These are phyloP conservation scores for Glaucomys volans DNA, from an alignment of 2,113 vertebrate genomes.

Conservation along the genomic window DNA sequence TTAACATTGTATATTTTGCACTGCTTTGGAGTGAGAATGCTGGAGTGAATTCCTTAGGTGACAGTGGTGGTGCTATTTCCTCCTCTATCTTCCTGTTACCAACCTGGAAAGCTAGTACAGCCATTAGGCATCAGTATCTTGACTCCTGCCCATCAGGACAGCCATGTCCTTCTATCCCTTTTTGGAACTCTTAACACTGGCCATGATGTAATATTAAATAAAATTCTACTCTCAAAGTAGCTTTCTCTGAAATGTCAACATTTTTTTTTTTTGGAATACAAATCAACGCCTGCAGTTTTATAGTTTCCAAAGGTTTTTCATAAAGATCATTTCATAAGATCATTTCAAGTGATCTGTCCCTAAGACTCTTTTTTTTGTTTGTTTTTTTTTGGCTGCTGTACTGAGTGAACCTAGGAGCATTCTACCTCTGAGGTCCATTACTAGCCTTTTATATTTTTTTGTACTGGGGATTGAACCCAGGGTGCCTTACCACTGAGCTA, in stretches of 20 bases:
- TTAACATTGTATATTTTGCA: not conserved
- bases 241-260: constrained; percentile 2
- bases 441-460: not conserved
- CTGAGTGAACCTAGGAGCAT: too few species aligned
- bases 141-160: not conserved
- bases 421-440: too few species aligned
- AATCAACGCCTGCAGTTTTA: constrained; percentile 1
- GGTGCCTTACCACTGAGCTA: not conserved
- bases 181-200: constrained; percentile 32
- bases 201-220: not conserved
- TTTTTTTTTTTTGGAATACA: constrained; percentile 49
- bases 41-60: not conserved
- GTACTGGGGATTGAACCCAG: not conserved
- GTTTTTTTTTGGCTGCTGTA: not conserved
- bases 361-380: not conserved
- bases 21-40: constrained; percentile 2
- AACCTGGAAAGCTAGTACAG: not conserved
- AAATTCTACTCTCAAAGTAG: not conserved
- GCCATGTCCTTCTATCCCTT: not conserved
- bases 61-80: not conserved
- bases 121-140: not conserved
- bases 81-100: not conserved
- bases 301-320: constrained; percentile 43
- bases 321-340: constrained; percentile 10
- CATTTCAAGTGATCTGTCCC: not conserved